Base-by-base conservation (phyloP, 2,797 vertebrate genomes). In the Bovichtus diacanthus region DNA sequence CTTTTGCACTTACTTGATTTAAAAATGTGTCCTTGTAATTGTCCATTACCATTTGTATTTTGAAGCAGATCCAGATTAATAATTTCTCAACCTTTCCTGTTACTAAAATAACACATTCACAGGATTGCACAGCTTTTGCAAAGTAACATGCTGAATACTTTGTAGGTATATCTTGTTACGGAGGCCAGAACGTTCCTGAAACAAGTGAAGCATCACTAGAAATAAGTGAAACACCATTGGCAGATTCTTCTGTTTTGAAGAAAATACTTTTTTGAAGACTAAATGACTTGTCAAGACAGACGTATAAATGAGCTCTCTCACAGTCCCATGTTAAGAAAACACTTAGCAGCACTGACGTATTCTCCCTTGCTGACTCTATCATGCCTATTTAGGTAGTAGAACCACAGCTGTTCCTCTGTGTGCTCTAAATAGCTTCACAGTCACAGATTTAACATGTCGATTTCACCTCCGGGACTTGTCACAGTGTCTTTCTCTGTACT, bases 351-450 rank as follows among this genome's bases (percentile, higher is more conserved):
- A 51, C 36, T 67, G 47, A 86, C 11, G 4, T 19, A 50, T 43
- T 75, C 64, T 74, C 43, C 51, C 12, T 68, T 70, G 39, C 44
- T n/a, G 23, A 67, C 47, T 38, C 41, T 51, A 59, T 82, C 23
- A 55, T 43, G 13, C 18, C 68, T 54, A n/a, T 58, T 75, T 31
- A 72, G 53, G 31, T 29, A 51, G 19, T 21, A 58, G 31, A 47
- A 51, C 44, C 3, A 31, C 56, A 64, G 58, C 70, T 56, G 46
- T 39, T 76, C 51, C 31, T 68, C 43, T 70, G 27, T 39, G 50
- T 38, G 71, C 78, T 71, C 54, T 63, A 71, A 83, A 84, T 59
- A 73, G n/a, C 41, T 58, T 60, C 46, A 59, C 23, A 73, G n/a
- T 29, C 43, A 66, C 49, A 25, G 15, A 53, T 34, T 76, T 34